phyloP scores from a whole-genome alignment of 2,888 invertebrate species.

The Melipona bicolor region DNA sequence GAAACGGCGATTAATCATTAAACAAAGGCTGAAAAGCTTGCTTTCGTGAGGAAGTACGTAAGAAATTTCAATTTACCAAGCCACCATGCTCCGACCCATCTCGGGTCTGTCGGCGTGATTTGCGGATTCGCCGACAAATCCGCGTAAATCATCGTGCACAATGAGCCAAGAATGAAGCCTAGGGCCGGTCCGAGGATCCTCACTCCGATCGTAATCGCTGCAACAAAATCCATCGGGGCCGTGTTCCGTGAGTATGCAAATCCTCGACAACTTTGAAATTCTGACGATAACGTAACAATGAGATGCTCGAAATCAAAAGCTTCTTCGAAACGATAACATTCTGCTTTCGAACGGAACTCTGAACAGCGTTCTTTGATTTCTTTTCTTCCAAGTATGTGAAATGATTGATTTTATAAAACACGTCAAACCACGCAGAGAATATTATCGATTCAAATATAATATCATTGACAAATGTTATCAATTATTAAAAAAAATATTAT shows the following conservation, averaged over 20 bases:
- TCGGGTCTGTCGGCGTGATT: constrained; percentile 91
- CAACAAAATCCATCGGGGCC: constrained; percentile 19
- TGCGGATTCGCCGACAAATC: constrained; percentile 90
- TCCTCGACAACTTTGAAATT: neutral
- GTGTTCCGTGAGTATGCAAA: constrained; percentile 5
- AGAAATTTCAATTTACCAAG: constrained; percentile 87
- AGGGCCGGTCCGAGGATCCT: constrained; percentile 95
- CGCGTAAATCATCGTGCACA: constrained; percentile 95
- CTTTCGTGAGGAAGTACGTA: neutral
- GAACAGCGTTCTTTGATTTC: neutral
- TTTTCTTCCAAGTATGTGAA: neutral
- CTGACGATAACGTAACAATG: neutral
- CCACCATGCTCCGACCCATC: constrained; percentile 99
- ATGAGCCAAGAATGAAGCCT: constrained; percentile 94
- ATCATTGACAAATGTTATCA: no score
- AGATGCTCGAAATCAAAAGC: neutral
- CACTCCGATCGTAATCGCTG: constrained; percentile 96
- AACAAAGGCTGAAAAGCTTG: neutral
- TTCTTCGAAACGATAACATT: neutral
- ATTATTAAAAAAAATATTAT: no score
- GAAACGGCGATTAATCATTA: neutral
- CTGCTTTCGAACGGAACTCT: neutral
- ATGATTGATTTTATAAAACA: no score
- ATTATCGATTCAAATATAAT: no score
- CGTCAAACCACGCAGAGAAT: no score